phyloP scores from a whole-genome alignment of 1,140 invertebrate species.

The Leptonema lineaticorne region DNA sequence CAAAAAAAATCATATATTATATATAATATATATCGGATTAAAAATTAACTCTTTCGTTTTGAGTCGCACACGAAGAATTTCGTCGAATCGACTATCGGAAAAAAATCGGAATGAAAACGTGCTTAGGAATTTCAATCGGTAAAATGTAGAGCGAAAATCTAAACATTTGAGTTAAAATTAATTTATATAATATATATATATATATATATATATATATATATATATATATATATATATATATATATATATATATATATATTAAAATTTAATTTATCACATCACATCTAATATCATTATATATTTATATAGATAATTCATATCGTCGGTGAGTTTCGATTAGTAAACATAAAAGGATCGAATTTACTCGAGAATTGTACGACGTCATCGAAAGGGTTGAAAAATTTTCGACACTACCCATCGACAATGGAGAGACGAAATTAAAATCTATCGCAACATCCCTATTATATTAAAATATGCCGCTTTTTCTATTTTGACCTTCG shows the following conservation, averaged over 20 bases:
- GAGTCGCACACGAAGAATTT: constrained; percentile 4
- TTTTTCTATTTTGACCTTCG: not conserved
- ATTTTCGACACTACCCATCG: not conserved
- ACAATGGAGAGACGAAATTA: too few relatives aligned
- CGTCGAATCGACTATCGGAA: not conserved
- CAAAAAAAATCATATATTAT: not conserved
- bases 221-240: too few relatives aligned
- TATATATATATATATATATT: too few relatives aligned
- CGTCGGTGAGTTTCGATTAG: not conserved
- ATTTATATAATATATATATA: too few relatives aligned
- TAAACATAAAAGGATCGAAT: not conserved
- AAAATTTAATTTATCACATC: too few relatives aligned
- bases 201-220: too few relatives aligned
- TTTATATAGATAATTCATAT: too few relatives aligned
- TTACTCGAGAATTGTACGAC: not conserved
- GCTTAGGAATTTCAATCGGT: not conserved
- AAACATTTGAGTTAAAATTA: not conserved
- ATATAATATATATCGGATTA: not conserved
- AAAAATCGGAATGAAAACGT: not conserved
- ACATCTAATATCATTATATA: too few relatives aligned
- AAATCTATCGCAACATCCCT: not conserved
- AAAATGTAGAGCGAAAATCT: constrained; percentile 15
- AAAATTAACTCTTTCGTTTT: constrained; percentile 23
- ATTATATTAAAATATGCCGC: not conserved
- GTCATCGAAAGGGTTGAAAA: constrained; percentile 5